These are phyloP conservation scores for Cyanistes caeruleus DNA, from an alignment of 2,113 vertebrate species.

Conservation along the genomic window DNA sequence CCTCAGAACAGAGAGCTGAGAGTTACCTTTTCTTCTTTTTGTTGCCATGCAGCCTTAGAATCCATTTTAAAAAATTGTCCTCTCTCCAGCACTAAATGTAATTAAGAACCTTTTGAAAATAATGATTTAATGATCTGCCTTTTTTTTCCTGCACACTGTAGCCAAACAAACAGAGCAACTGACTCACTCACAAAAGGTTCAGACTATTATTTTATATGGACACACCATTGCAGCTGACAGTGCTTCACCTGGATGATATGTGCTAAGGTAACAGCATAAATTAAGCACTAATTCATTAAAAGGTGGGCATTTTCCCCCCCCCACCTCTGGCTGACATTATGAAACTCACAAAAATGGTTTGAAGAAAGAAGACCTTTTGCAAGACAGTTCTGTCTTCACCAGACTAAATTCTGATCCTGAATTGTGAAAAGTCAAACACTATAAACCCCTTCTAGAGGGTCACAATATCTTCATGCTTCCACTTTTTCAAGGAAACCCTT, in stretches of 20 bases:
- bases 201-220: neutral
- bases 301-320: fast-evolving
- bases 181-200: neutral
- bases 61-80: neutral
- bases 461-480: neutral
- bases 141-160: neutral
- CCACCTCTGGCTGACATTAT: neutral
- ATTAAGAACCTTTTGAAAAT: slow-evolving; percentile 19
- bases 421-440: neutral
- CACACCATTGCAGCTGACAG: neutral
- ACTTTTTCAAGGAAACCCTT: neutral
- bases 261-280: neutral
- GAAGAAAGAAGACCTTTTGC: neutral
- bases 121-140: neutral
- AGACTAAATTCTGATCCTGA: neutral
- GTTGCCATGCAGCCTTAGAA: neutral
- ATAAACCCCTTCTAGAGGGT: neutral
- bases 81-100: neutral
- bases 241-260: neutral
- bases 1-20: neutral
- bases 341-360: neutral
- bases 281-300: neutral
- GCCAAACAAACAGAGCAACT: neutral
- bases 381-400: neutral
- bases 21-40: neutral